A percentile compares a stretch with the other conserved stretches of the same genome.
phyloP scores from a whole-genome alignment of 2,113 vertebrate species.

The Scomber japonicus region DNA sequence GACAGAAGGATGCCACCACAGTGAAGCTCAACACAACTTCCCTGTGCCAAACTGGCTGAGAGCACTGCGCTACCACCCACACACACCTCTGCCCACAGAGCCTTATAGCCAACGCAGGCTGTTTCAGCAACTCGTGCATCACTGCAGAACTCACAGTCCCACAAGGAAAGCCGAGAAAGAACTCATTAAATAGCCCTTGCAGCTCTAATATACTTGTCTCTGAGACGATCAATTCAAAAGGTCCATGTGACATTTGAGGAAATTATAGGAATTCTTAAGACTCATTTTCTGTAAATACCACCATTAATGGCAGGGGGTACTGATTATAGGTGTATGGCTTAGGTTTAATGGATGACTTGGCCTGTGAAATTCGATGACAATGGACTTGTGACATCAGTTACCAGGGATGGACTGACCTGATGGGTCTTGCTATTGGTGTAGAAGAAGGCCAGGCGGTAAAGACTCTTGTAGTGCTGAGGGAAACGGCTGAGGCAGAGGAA shows the following conservation, averaged over 20 bases:
- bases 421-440: constrained; percentile 93
- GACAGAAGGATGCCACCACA: constrained; percentile 76
- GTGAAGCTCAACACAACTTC: constrained; percentile 61
- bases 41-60: constrained; percentile 78
- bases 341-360: constrained; percentile 19
- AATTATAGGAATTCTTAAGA: background rate
- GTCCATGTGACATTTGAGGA: background rate
- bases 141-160: constrained; percentile 50
- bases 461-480: constrained; percentile 99
- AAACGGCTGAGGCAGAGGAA: constrained; percentile 95
- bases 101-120: constrained; percentile 64
- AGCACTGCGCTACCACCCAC: constrained; percentile 72
- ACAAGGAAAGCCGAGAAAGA: constrained; percentile 2
- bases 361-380: constrained; percentile 20
- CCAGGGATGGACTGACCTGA: constrained; percentile 84
- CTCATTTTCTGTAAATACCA: constrained; percentile 42
- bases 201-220: background rate
- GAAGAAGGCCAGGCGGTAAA: constrained; percentile 95
- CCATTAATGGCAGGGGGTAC: constrained; percentile 20
- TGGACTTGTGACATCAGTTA: background rate
- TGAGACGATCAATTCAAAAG: background rate
- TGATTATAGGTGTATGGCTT: constrained; percentile 39
- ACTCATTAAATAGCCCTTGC: background rate
- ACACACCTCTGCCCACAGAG: constrained; percentile 78
- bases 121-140: constrained; percentile 67